Evolutionary conservation across 2,888 invertebrate genomes (phyloP).

Genomic region (Carterocephalus palaemon): DNA sequence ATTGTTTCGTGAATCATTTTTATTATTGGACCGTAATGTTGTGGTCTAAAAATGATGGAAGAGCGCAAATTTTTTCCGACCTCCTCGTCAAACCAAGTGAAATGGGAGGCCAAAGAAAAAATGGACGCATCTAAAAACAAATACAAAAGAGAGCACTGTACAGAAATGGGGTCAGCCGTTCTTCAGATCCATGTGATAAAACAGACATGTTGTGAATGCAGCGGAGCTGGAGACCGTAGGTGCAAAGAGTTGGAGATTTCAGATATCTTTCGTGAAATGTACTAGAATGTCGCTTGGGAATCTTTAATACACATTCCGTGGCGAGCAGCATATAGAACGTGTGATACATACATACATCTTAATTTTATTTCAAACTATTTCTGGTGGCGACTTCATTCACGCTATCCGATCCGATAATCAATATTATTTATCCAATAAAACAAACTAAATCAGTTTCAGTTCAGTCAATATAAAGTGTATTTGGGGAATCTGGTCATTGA

Average conservation of each 20-base stretch:
- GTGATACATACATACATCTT: neutral
- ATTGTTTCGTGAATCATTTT: no score
- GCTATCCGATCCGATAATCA: no score
- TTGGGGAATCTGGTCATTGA: no score
- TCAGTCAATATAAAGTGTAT: no score
- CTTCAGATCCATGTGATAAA: conserved; percentile 24
- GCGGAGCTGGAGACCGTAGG: conserved; percentile 4
- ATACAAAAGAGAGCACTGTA: conserved; percentile 17
- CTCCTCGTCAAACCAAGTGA: conserved; percentile 17
- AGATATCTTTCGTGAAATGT: conserved; percentile 13
- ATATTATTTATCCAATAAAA: no score
- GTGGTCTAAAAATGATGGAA: no score
- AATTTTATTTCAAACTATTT: no score
- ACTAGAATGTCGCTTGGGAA: conserved; percentile 2
- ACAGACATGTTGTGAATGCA: conserved; percentile 17
- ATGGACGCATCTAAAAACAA: conserved; percentile 11
- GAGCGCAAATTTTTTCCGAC: conserved; percentile 13
- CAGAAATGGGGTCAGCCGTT: conserved; percentile 22
- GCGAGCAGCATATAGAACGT: neutral
- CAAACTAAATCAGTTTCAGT: no score
- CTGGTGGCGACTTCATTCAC: no score
- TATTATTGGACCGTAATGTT: no score
- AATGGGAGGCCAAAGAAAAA: conserved; percentile 18
- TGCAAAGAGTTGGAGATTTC: conserved; percentile 13
- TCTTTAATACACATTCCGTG: conserved; percentile 14